Percentiles rank a stretch among this genome's conserved stretches.
phyloP scores from a whole-genome alignment of 2,113 vertebrate genomes.

The Pelecanus crispus region DNA sequence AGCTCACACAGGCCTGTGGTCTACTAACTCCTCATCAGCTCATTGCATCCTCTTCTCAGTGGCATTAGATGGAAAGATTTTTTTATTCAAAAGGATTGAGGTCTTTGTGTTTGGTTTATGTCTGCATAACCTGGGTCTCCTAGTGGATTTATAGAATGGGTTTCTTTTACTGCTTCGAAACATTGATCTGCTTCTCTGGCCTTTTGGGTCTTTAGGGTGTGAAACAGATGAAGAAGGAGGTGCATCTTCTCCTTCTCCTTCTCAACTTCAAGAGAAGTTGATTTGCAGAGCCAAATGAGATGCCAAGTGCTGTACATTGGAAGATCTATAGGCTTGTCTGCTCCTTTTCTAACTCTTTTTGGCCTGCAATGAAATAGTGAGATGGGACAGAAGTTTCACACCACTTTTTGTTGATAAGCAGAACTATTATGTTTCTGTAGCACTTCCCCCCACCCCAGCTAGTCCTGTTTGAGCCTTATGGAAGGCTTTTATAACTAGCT shows the following conservation, averaged over 20 bases:
- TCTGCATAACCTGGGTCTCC: background rate
- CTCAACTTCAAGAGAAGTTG: background rate
- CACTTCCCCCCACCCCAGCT: fast-evolving
- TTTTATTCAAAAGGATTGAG: background rate
- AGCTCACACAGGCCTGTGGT: background rate
- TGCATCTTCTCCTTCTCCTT: background rate
- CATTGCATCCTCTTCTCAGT: background rate
- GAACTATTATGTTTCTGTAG: background rate
- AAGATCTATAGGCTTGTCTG: background rate
- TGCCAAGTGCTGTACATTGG: background rate
- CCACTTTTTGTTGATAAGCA: background rate
- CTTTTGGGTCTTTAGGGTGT: background rate
- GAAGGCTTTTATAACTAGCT: background rate
- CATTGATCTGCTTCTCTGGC: background rate
- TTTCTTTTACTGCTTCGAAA: background rate
- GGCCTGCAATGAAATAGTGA: background rate
- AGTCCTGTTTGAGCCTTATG: background rate
- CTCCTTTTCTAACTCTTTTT: background rate
- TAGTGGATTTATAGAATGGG: background rate
- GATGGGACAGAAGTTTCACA: background rate
- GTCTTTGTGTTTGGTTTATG: background rate
- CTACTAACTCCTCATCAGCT: background rate
- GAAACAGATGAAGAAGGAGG: background rate
- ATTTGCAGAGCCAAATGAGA: background rate
- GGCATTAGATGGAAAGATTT: background rate